These are phyloP conservation scores for Unio delphinus DNA, from an alignment of 2,888 invertebrate species.

Conservation along the genomic window DNA sequence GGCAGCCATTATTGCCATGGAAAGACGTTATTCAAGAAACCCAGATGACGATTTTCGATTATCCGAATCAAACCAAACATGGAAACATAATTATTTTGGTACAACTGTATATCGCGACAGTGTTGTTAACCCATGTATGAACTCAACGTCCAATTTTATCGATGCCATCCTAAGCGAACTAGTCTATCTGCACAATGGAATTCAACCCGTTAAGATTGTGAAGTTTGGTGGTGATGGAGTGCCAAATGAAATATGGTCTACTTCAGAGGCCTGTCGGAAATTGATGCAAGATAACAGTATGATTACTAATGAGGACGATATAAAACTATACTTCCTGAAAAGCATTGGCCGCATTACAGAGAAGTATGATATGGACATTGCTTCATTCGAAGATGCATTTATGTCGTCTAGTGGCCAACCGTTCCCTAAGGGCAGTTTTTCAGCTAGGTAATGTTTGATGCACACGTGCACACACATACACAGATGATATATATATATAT, in stretches of 20 bases:
- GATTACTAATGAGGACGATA: no score
- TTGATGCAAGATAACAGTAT: conserved; percentile 10
- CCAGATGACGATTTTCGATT: conserved; percentile 39
- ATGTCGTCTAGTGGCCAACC: conserved; percentile 12
- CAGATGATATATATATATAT: no score
- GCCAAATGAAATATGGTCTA: conserved; percentile 34
- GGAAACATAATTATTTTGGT: conserved; percentile 53
- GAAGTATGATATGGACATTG: conserved; percentile 36
- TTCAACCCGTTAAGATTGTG: conserved; percentile 28
- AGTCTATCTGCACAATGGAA: conserved; percentile 23
- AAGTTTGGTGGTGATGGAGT: conserved; percentile 51
- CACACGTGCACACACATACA: background rate
- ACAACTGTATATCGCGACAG: conserved; percentile 44
- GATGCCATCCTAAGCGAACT: conserved; percentile 23
- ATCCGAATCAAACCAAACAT: conserved; percentile 37
- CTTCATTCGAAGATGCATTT: conserved; percentile 60
- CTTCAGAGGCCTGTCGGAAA: conserved; percentile 31
- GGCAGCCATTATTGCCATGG: conserved; percentile 63
- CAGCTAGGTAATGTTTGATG: conserved; percentile 4
- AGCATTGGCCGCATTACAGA: background rate
- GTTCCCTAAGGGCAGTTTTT: conserved; percentile 3
- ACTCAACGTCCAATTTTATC: conserved; percentile 40
- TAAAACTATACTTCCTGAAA: no score
- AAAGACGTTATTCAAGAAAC: conserved; percentile 34
- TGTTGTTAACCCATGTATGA: conserved; percentile 51